phyloP scores from a whole-genome alignment of 2,888 invertebrate genomes.

The Stegophylla sp. region DNA sequence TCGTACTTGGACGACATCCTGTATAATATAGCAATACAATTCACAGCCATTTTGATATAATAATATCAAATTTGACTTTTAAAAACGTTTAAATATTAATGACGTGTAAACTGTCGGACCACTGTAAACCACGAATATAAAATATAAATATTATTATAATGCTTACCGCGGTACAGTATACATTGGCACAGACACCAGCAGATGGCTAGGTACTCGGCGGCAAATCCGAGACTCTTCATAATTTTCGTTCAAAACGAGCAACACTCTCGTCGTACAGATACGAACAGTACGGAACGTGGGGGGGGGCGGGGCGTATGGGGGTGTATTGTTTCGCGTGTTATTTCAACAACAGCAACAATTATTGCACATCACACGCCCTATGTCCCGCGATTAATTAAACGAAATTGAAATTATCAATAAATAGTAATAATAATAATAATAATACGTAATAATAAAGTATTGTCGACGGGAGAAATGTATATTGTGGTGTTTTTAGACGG shows the following conservation, averaged over 20 bases:
- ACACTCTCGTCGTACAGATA: neutral
- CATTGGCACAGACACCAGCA: slow-evolving; percentile 47
- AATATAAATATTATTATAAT: neutral
- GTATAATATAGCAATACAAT: too few relatives aligned
- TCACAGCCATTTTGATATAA: neutral
- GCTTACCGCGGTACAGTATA: slow-evolving; percentile 36
- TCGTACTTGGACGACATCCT: too few relatives aligned
- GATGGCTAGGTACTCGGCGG: slow-evolving; percentile 44
- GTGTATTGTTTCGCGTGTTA: too few relatives aligned
- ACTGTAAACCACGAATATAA: neutral
- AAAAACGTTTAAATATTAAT: too few relatives aligned
- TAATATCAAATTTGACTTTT: too few relatives aligned
- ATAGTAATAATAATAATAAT: too few relatives aligned
- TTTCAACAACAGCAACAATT: too few relatives aligned
- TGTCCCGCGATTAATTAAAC: neutral
- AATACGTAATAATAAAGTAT: neutral
- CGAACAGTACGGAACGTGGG: neutral
- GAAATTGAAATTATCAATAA: neutral
- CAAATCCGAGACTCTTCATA: slow-evolving; percentile 55
- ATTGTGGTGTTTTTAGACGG: neutral
- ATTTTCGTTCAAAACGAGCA: neutral
- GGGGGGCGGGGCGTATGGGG: too few relatives aligned
- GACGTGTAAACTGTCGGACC: too few relatives aligned
- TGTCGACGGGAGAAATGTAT: neutral
- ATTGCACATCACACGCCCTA: neutral